These are phyloP conservation scores for Vulpes lagopus DNA, from an alignment of 2,113 vertebrate genomes.

Conservation along the genomic window DNA sequence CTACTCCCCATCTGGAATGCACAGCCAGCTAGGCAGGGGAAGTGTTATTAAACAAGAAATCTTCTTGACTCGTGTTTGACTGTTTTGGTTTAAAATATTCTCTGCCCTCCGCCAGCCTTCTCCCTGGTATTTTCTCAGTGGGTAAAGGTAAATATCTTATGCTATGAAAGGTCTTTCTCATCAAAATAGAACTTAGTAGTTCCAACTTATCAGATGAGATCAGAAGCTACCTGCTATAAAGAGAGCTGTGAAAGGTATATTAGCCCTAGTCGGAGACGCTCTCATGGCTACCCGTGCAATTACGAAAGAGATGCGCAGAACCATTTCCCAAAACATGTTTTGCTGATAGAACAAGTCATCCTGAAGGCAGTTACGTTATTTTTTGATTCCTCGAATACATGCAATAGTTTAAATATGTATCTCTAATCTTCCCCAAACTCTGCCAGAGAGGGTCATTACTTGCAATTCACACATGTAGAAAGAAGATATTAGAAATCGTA, in stretches of 20 bases:
- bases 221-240: not conserved
- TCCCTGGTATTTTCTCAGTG: not conserved
- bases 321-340: not conserved
- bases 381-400: not conserved
- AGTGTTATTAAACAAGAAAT: slow-evolving; percentile 24
- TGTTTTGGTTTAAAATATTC: slow-evolving; percentile 2
- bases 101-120: not conserved
- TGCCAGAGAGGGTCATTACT: not conserved
- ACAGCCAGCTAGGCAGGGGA: not conserved
- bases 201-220: not conserved
- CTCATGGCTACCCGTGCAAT: not conserved
- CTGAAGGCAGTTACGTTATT: not conserved
- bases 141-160: not conserved
- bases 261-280: not conserved
- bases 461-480: not conserved
- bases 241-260: not conserved
- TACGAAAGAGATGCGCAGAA: not conserved
- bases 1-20: not conserved
- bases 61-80: not conserved
- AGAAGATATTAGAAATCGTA: not conserved
- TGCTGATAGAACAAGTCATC: not conserved
- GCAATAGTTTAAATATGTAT: not conserved
- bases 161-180: not conserved
- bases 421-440: not conserved
- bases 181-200: slow-evolving; percentile 4